Conservation (phyloP, 2,113 vertebrate genomes). For the human (Homo sapiens) region DNA sequence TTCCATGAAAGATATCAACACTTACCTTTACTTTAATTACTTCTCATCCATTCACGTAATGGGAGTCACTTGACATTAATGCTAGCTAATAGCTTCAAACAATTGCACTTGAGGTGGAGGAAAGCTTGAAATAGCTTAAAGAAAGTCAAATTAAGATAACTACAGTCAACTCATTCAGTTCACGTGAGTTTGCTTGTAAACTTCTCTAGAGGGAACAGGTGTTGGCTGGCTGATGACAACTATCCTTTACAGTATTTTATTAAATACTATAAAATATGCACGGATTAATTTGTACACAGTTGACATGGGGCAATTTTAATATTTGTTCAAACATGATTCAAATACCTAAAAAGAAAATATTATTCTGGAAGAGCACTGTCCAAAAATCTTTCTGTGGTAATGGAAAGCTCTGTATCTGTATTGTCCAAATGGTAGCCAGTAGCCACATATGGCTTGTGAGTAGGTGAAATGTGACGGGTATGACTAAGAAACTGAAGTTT, state of each 20-base stretch:
- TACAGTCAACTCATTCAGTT: background rate
- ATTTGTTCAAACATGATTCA: background rate
- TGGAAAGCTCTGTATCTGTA: background rate
- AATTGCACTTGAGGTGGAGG: background rate
- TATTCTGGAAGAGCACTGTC: background rate
- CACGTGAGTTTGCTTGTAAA: background rate
- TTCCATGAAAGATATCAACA: constrained; percentile 38
- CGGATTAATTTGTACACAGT: background rate
- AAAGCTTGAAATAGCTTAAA: background rate
- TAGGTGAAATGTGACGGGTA: background rate
- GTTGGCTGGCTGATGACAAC: background rate
- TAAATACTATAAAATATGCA: background rate
- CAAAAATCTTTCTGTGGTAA: background rate
- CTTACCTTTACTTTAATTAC: constrained; percentile 27
- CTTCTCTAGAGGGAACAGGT: background rate
- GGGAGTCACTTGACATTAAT: constrained; percentile 26
- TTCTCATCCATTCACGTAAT: background rate
- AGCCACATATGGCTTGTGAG: background rate
- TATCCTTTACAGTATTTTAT: background rate
- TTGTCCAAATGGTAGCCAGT: background rate
- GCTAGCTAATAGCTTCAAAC: background rate
- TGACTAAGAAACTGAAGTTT: background rate
- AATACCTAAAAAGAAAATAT: background rate
- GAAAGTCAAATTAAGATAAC: background rate
- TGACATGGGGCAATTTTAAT: background rate